Evolutionary conservation across 2,113 vertebrate genomes (phyloP).

Genomic region (Pygoscelis adeliae): DNA sequence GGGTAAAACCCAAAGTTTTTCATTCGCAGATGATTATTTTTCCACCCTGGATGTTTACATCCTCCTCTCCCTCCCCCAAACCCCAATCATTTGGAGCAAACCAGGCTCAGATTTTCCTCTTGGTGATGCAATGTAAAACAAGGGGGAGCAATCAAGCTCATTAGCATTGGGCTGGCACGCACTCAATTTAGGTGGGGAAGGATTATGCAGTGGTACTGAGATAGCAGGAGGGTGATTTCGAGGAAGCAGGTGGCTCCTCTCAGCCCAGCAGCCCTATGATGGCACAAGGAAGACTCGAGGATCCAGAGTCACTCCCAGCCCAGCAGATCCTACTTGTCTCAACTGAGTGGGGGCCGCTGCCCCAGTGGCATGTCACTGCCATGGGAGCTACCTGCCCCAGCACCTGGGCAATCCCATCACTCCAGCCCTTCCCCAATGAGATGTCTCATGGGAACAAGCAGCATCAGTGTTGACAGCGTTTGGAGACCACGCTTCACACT

Average conservation of each 20-base stretch:
- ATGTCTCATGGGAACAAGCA: neutral
- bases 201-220: neutral
- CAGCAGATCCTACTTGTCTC: neutral
- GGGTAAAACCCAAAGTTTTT: neutral
- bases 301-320: neutral
- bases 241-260: neutral
- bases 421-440: neutral
- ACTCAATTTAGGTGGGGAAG: neutral
- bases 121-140: neutral
- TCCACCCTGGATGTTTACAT: neutral
- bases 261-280: neutral
- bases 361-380: rapidly evolving
- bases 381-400: neutral
- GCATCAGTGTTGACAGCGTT: rapidly evolving
- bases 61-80: neutral
- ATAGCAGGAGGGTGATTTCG: neutral
- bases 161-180: neutral
- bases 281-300: neutral
- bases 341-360: neutral
- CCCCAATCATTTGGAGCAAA: neutral
- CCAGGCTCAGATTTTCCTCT: neutral
- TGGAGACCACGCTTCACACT: neutral
- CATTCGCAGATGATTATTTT: neutral
- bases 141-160: neutral
- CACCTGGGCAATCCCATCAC: neutral